Conservation (phyloP, 2,888 invertebrate genomes). For the Pegoplata infirma region DNA sequence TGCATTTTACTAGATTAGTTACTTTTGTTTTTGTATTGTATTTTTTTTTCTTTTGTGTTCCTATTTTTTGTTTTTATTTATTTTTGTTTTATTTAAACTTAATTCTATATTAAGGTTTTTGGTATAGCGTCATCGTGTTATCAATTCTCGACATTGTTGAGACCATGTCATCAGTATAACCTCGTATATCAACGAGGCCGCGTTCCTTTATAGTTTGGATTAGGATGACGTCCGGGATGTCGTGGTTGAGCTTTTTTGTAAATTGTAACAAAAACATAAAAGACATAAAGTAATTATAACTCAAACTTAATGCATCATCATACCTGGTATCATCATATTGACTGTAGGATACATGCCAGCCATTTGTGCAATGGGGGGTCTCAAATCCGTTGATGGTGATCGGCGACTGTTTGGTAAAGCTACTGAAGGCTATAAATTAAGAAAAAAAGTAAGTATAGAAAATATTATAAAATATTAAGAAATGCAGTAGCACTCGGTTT, state of each 20-base stretch:
- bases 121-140: slow-evolving; percentile 64
- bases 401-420: slow-evolving; percentile 77
- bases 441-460: too few relatives aligned
- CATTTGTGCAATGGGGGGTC: slow-evolving; percentile 77
- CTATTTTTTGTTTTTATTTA: too few relatives aligned
- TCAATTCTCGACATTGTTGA: slow-evolving; percentile 40
- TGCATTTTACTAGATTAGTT: slow-evolving; percentile 46
- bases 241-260: slow-evolving; percentile 73
- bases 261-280: background rate
- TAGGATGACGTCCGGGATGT: slow-evolving; percentile 77
- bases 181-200: slow-evolving; percentile 72
- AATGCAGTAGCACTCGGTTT: too few relatives aligned
- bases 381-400: slow-evolving; percentile 76
- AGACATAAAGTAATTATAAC: background rate
- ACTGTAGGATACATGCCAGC: slow-evolving; percentile 77
- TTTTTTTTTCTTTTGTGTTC: slow-evolving; percentile 23
- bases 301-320: slow-evolving; percentile 13
- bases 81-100: slow-evolving; percentile 64
- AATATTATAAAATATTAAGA: background rate
- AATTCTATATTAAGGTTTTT: slow-evolving; percentile 71
- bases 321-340: slow-evolving; percentile 78
- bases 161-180: slow-evolving; percentile 37
- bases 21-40: slow-evolving; percentile 4
- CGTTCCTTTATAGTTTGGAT: slow-evolving; percentile 77
- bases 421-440: slow-evolving; percentile 74